Conservation (phyloP, 2,888 invertebrate genomes). For the Aricia artaxerxes region DNA sequence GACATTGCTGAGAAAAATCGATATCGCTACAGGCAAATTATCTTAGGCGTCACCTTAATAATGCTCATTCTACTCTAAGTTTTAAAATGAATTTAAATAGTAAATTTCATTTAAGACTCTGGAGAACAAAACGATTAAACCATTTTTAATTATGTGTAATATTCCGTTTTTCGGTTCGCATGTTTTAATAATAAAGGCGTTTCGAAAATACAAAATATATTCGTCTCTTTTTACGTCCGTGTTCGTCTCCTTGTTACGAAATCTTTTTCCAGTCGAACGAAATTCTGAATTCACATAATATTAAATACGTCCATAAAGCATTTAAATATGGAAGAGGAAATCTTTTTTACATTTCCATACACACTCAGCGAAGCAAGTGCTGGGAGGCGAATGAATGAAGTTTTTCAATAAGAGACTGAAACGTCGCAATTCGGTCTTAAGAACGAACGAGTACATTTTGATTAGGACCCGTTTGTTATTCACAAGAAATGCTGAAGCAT, state of each 20-base stretch:
- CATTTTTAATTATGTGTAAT: too few species aligned
- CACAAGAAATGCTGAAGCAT: not conserved
- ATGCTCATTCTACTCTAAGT: too few species aligned
- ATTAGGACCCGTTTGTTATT: conserved; percentile 24
- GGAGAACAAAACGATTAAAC: too few species aligned
- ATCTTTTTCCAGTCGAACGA: conserved; percentile 3
- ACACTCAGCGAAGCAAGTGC: conserved; percentile 36
- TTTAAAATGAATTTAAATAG: too few species aligned
- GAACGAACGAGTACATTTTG: conserved; percentile 25
- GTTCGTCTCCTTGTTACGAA: not conserved
- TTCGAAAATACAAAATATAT: not conserved
- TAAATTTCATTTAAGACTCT: too few species aligned
- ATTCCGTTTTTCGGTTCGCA: not conserved
- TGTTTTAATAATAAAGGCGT: not conserved
- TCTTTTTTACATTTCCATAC: conserved; percentile 10
- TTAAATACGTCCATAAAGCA: conserved; percentile 13
- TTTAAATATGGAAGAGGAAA: conserved; percentile 1
- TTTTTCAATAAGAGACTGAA: conserved; percentile 65
- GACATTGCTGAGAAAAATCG: too few species aligned
- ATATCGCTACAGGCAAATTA: too few species aligned
- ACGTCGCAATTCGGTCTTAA: conserved; percentile 27
- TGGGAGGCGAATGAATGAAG: conserved; percentile 52
- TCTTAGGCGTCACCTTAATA: too few species aligned
- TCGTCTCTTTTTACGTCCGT: too few species aligned
- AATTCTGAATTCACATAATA: not conserved